A percentile compares a stretch with the other conserved stretches of the same genome.
These are phyloP conservation scores for Drosophila kepulauana DNA, from an alignment of 1,140 invertebrate genomes.

Conservation along the genomic window DNA sequence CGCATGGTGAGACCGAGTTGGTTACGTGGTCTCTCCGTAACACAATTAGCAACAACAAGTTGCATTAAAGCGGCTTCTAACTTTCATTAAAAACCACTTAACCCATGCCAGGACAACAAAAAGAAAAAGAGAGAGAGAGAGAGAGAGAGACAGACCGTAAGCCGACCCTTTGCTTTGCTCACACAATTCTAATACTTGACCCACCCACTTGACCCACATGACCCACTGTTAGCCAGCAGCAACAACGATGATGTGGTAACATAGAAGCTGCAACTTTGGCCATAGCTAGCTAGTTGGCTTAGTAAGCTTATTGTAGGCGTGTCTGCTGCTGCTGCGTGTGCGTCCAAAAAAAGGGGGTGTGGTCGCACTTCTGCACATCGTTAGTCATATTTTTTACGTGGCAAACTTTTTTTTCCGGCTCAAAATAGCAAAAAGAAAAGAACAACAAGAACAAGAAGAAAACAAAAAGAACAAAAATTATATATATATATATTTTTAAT, in stretches of 20 bases:
- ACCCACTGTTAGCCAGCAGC: conserved; percentile 44
- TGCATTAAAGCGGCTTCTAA: conserved; percentile 80
- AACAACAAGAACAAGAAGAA: conserved; percentile 45
- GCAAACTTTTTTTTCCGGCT: conserved; percentile 38
- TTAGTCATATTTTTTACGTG: conserved; percentile 71
- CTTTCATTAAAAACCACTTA: conserved; percentile 83
- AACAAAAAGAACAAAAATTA: conserved; percentile 19
- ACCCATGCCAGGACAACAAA: conserved; percentile 64
- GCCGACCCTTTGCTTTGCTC: conserved; percentile 36
- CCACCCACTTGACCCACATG: conserved; percentile 75
- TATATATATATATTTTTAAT: conserved; percentile 65
- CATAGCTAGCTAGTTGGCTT: conserved; percentile 43
- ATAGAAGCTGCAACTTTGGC: conserved; percentile 45
- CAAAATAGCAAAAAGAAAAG: conserved; percentile 15
- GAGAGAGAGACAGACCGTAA: conserved; percentile 33
- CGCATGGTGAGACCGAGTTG: conserved; percentile 1
- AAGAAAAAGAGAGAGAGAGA: too few relatives aligned
- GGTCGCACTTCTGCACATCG: conserved; percentile 58
- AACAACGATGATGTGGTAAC: conserved; percentile 49
- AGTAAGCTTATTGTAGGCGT: conserved; percentile 57
- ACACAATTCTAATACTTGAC: conserved; percentile 60
- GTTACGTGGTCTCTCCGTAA: conserved; percentile 47
- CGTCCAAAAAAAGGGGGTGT: conserved; percentile 14
- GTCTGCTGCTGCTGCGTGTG: conserved; percentile 36
- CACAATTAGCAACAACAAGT: conserved; percentile 73